Evolutionary conservation across 2,888 invertebrate species (phyloP).

Genomic region (Hydrotaea cyrtoneurina): DNA sequence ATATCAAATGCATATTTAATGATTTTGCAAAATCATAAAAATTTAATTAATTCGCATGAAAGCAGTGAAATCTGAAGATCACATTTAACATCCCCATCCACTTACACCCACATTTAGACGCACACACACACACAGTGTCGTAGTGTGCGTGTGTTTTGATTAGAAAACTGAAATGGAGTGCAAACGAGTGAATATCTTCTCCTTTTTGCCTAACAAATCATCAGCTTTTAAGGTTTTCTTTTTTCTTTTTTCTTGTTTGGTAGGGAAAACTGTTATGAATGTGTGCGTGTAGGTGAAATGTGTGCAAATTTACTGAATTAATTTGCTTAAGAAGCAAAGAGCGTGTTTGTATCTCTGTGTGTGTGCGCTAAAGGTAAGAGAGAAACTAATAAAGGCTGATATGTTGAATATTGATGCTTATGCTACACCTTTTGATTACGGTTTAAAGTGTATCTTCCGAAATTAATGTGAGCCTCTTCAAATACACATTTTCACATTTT

Average conservation of each 20-base stretch:
- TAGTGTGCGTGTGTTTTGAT: background rate
- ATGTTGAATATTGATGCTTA: background rate
- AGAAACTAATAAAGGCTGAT: background rate
- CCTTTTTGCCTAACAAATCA: background rate
- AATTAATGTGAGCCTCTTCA: background rate
- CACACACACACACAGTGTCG: background rate
- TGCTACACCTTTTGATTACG: no score
- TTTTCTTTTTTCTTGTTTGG: background rate
- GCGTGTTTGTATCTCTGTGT: no score
- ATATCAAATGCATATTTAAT: conserved; percentile 49
- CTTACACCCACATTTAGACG: background rate
- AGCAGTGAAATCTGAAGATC: background rate
- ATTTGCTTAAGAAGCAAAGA: background rate
- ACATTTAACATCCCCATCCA: background rate
- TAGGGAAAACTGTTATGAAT: background rate
- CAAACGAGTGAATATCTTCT: background rate
- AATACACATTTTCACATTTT: no score
- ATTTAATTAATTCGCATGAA: conserved; percentile 26
- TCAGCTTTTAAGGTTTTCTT: background rate
- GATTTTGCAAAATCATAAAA: conserved; percentile 37
- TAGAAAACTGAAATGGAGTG: background rate
- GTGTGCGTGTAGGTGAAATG: background rate
- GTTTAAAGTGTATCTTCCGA: background rate
- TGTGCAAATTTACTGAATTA: background rate
- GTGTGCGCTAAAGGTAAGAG: background rate